Percentiles rank a stretch among this genome's conserved stretches.
Conservation (phyloP, 2,888 invertebrate genomes). For the Ophraella communa region DNA sequence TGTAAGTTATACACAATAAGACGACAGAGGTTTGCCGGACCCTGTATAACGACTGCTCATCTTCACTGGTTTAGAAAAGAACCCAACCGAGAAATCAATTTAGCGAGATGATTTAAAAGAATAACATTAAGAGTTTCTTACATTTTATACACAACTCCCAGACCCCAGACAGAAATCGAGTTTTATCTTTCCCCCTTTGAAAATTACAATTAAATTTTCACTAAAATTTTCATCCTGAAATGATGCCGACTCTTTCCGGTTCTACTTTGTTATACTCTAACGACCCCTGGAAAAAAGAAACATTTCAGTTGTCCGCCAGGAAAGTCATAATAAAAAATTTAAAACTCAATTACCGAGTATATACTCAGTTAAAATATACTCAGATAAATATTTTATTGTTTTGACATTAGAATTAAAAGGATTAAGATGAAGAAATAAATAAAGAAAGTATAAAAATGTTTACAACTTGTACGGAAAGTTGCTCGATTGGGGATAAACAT, state of each 20-base stretch:
- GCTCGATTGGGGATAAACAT: not conserved
- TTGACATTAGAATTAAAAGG: too few species aligned
- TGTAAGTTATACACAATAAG: too few species aligned
- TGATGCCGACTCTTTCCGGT: not conserved
- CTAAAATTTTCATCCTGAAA: not conserved
- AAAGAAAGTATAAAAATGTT: too few species aligned
- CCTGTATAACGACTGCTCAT: too few species aligned
- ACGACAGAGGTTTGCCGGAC: too few species aligned
- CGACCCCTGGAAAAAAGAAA: not conserved
- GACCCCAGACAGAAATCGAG: not conserved
- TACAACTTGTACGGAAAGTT: too few species aligned
- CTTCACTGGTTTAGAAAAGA: too few species aligned
- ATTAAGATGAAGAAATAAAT: too few species aligned
- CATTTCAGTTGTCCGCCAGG: not conserved
- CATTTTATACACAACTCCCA: not conserved
- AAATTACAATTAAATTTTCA: conserved; percentile 1
- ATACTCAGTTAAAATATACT: too few species aligned
- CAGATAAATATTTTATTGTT: too few species aligned
- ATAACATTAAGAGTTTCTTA: too few species aligned
- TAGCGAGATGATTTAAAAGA: not conserved
- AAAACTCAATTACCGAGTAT: too few species aligned
- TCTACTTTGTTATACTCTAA: not conserved
- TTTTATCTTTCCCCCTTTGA: not conserved
- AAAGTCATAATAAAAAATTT: not conserved
- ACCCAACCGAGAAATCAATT: not conserved